Percentiles rank a stretch among this genome's conserved stretches.
These are phyloP conservation scores for Akabosia matsudoensis DNA, from an alignment of 1,140 invertebrate species.

Conservation along the genomic window DNA sequence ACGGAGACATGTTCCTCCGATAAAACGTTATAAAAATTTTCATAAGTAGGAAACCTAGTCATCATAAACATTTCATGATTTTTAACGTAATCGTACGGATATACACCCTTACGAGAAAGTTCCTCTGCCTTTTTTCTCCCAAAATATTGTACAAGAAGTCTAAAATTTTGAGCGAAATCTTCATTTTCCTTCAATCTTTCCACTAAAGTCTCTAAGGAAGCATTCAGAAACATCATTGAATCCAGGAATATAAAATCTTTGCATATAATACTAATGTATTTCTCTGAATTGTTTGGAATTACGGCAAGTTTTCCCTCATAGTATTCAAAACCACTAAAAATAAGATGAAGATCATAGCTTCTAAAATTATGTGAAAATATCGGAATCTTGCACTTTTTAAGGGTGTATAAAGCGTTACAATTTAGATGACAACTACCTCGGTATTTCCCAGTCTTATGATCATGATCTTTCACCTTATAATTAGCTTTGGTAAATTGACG, in stretches of 20 bases:
- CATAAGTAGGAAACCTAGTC: constrained; percentile 36
- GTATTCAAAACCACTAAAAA: neutral
- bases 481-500: neutral
- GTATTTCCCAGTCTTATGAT: neutral
- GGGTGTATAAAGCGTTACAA: constrained; percentile 3
- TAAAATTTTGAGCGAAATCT: neutral
- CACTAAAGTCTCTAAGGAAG: neutral
- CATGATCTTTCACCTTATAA: neutral
- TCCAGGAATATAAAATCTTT: constrained; percentile 26
- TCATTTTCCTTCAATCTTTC: neutral
- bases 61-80: constrained; percentile 28
- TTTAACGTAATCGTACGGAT: neutral
- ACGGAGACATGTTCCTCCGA: neutral
- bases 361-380: constrained; percentile 26
- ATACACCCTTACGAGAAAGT: neutral
- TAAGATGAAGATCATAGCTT: constrained; percentile 25
- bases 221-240: neutral
- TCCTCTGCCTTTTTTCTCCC: neutral
- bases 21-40: constrained; percentile 36
- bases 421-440: neutral
- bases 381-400: neutral
- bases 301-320: neutral
- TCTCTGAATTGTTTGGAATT: constrained; percentile 17
- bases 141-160: neutral
- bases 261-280: constrained; percentile 19